These are phyloP conservation scores for Disparrhopalites patrizii DNA, from an alignment of 2,888 invertebrate species.

Conservation along the genomic window DNA sequence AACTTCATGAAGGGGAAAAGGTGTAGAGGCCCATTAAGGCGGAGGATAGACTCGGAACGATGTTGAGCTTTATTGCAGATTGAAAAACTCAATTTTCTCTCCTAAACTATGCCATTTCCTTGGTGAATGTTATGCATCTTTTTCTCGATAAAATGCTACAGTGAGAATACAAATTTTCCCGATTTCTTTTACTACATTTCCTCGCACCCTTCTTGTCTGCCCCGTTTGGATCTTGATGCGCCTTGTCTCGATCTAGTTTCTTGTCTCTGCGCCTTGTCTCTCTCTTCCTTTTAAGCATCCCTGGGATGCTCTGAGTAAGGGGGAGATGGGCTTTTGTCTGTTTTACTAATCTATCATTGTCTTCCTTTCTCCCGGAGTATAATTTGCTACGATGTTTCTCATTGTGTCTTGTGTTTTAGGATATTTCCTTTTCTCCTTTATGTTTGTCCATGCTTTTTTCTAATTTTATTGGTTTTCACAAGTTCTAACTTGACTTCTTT, in stretches of 20 bases:
- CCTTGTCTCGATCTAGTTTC: too few relatives aligned
- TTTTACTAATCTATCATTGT: too few relatives aligned
- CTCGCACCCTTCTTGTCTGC: not conserved
- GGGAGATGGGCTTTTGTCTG: too few relatives aligned
- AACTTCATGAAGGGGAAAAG: not conserved
- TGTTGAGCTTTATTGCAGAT: constrained; percentile 48
- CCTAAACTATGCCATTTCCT: constrained; percentile 49
- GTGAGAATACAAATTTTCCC: constrained; percentile 48
- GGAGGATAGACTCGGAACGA: too few relatives aligned
- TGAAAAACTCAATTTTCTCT: constrained; percentile 49
- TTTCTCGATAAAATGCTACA: constrained; percentile 45
- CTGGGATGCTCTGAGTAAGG: not conserved
- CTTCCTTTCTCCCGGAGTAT: too few relatives aligned
- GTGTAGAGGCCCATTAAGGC: constrained; percentile 16
- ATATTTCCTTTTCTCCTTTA: too few relatives aligned
- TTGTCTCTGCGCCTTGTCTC: not conserved
- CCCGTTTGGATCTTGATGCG: too few relatives aligned
- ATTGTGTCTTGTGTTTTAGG: too few relatives aligned
- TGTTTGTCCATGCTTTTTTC: too few relatives aligned
- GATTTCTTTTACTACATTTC: constrained; percentile 31
- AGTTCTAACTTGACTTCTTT: too few relatives aligned
- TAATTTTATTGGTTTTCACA: too few relatives aligned
- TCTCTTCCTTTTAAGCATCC: not conserved
- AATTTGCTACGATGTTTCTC: too few relatives aligned
- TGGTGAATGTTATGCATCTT: constrained; percentile 45